These are phyloP conservation scores for Ennomos erosarius DNA, from an alignment of 2,888 invertebrate genomes.

Conservation along the genomic window DNA sequence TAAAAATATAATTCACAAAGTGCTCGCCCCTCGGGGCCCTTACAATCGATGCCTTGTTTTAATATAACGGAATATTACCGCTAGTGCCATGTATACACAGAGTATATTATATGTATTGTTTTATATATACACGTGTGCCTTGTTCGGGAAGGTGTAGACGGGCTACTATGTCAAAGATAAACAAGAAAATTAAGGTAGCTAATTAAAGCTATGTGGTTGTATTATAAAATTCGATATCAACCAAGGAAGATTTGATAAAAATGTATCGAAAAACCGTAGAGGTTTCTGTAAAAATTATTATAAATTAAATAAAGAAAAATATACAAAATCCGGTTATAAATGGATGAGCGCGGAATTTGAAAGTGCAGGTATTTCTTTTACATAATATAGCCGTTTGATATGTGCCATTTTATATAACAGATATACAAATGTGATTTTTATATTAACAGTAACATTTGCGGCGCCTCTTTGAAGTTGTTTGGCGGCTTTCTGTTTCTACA, in stretches of 20 bases:
- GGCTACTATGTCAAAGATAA: conserved; percentile 19
- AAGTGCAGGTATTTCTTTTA: conserved; percentile 6
- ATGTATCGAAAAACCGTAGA: background rate
- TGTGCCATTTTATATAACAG: conserved; percentile 35
- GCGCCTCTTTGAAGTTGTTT: conserved; percentile 22
- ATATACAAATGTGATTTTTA: conserved; percentile 34
- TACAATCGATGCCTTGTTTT: conserved; percentile 33
- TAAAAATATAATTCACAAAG: conserved; percentile 42
- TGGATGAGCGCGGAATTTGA: background rate
- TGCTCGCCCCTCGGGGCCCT: conserved; percentile 39
- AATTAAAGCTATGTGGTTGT: background rate
- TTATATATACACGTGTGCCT: conserved; percentile 35
- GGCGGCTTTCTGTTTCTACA: conserved; percentile 6
- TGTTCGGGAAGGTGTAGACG: conserved; percentile 20
- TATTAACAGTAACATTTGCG: conserved; percentile 27
- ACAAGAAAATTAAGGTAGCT: background rate
- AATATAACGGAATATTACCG: conserved; percentile 30
- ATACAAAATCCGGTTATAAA: too few relatives aligned
- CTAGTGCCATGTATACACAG: conserved; percentile 39
- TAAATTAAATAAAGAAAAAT: too few relatives aligned
- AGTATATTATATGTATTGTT: conserved; percentile 23
- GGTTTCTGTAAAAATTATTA: too few relatives aligned
- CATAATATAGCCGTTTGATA: conserved; percentile 26
- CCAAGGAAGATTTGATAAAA: background rate
- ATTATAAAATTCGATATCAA: background rate